These are phyloP conservation scores for Eupithecia abbreviata DNA, from an alignment of 2,888 invertebrate genomes.

Conservation along the genomic window DNA sequence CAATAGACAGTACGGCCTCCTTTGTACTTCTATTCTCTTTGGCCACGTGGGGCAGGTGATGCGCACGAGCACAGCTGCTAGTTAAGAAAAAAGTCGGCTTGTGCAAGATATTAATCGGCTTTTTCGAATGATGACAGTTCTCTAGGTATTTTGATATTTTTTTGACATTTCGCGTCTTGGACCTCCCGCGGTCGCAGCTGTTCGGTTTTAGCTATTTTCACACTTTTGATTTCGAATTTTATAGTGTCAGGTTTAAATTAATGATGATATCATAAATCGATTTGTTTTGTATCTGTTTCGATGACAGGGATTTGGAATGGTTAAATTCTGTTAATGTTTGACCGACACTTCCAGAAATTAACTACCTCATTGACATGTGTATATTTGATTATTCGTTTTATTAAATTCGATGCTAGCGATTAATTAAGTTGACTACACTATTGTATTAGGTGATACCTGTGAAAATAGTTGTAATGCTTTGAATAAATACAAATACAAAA, in stretches of 20 bases:
- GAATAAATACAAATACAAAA: too few species aligned
- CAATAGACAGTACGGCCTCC: constrained; percentile 67
- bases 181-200: constrained; percentile 68
- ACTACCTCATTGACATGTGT: too few species aligned
- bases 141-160: constrained; percentile 63
- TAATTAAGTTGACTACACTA: too few species aligned
- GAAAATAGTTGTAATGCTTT: too few species aligned
- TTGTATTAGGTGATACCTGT: too few species aligned
- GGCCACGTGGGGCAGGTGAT: constrained; percentile 81
- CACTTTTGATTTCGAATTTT: constrained; percentile 52
- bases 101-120: constrained; percentile 81
- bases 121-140: constrained; percentile 77
- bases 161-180: constrained; percentile 55
- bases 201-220: constrained; percentile 54
- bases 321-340: not conserved
- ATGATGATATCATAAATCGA: constrained; percentile 12
- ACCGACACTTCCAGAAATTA: not conserved
- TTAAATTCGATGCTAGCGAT: too few species aligned
- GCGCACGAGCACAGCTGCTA: constrained; percentile 80
- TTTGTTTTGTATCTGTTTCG: not conserved
- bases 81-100: constrained; percentile 70
- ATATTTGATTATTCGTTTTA: too few species aligned
- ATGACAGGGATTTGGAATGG: not conserved
- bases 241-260: constrained; percentile 34
- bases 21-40: constrained; percentile 73